These are phyloP conservation scores for Macaca mulatta DNA, from an alignment of 2,113 vertebrate species.

Conservation along the genomic window DNA sequence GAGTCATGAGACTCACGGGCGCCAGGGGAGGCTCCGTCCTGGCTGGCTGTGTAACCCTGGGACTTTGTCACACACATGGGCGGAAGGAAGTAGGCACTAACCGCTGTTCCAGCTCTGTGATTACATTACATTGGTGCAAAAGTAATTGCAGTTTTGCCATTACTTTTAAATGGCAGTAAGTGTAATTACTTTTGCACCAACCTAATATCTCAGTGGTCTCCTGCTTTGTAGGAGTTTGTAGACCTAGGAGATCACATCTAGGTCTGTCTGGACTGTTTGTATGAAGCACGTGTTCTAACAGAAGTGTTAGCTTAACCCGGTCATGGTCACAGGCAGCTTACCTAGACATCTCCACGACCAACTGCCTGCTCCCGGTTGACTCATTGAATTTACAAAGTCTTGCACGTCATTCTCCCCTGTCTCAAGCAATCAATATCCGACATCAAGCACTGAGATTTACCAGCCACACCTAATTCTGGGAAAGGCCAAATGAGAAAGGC, in stretches of 20 bases:
- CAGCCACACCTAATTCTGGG: conserved; percentile 50
- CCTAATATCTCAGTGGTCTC: too few relatives aligned
- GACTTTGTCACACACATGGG: not conserved
- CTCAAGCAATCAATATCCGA: not conserved
- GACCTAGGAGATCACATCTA: not conserved
- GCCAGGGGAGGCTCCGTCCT: not conserved
- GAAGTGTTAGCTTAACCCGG: not conserved
- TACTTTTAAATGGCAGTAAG: too few relatives aligned
- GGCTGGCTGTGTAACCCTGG: not conserved
- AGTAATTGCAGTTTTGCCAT: too few relatives aligned
- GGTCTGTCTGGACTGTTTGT: not conserved
- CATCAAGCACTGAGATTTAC: not conserved
- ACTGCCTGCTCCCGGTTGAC: not conserved
- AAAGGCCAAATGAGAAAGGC: conserved; percentile 15
- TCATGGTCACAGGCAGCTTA: not conserved
- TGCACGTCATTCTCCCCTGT: not conserved
- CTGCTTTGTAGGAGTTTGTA: not conserved
- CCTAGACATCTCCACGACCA: too few relatives aligned
- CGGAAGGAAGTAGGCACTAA: not conserved
- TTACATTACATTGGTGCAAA: not conserved
- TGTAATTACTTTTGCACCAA: too few relatives aligned
- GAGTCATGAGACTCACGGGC: not conserved
- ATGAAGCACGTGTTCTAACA: not conserved
- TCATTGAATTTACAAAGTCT: not conserved
- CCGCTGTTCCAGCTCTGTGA: not conserved